Evolutionary conservation across 2,113 vertebrate genomes (phyloP).

Genomic region (Otus sunia): DNA sequence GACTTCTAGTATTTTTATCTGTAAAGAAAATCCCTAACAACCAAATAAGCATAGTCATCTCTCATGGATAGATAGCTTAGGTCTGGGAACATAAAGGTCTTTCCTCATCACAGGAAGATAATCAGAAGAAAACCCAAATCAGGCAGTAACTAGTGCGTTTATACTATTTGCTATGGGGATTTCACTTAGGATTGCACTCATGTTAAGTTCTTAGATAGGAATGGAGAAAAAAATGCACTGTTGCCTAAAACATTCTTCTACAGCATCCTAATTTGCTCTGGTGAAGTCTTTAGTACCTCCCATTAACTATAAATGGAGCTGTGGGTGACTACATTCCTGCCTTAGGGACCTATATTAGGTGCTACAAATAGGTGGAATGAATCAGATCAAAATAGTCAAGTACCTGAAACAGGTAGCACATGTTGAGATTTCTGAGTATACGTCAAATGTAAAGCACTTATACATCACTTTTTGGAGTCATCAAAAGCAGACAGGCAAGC

Average conservation of each 20-base stretch:
- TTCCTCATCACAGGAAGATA: background rate
- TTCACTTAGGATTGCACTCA: background rate
- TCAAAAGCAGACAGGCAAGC: background rate
- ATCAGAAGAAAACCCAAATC: background rate
- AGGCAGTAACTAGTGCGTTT: background rate
- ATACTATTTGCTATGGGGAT: background rate
- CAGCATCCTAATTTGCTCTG: background rate
- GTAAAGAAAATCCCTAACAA: background rate
- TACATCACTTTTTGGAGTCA: background rate
- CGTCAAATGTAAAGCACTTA: background rate
- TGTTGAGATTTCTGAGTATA: background rate
- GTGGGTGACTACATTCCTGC: background rate
- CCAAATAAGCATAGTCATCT: background rate
- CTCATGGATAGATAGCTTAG: background rate
- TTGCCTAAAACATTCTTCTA: background rate
- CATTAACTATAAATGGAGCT: background rate
- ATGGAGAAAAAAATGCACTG: background rate
- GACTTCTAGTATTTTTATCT: background rate
- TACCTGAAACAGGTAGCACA: background rate
- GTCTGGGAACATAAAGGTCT: background rate
- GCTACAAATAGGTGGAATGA: background rate
- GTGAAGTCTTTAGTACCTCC: background rate
- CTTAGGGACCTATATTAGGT: background rate
- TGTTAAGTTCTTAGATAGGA: background rate
- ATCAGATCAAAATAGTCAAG: background rate